Conservation (phyloP, 2,113 vertebrate species). For the Sturnira hondurensis region DNA sequence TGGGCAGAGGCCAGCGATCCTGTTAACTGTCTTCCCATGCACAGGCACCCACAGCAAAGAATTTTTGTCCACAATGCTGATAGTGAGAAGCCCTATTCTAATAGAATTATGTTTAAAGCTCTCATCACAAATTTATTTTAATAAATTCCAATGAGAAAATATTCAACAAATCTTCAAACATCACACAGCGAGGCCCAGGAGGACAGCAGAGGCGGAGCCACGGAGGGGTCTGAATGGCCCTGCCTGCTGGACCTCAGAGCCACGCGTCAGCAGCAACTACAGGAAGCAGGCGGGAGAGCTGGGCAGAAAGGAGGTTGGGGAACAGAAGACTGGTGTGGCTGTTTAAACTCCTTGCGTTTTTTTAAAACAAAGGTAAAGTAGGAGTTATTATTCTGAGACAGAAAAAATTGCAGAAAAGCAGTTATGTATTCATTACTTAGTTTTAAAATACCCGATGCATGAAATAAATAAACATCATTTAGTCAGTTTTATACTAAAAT, state of each 20-base stretch:
- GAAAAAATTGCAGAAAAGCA: not conserved
- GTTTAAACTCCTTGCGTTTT: not conserved
- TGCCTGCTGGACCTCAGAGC: not conserved
- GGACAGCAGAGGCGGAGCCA: not conserved
- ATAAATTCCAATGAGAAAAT: not conserved
- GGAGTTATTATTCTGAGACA: not conserved
- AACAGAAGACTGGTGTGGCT: not conserved
- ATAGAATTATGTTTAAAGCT: not conserved
- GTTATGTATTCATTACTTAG: not conserved
- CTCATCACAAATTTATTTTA: not conserved
- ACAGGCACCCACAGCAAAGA: not conserved
- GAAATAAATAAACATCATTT: not conserved
- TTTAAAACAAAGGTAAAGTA: not conserved
- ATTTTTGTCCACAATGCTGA: not conserved
- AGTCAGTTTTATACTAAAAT: slow-evolving; percentile 22
- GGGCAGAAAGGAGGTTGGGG: not conserved
- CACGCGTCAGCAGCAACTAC: not conserved
- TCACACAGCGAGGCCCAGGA: not conserved
- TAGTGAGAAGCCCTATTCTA: not conserved
- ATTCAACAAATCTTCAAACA: not conserved
- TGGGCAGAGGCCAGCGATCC: not conserved
- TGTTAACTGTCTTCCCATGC: not conserved
- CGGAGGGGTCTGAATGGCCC: accelerated
- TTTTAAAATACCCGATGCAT: not conserved
- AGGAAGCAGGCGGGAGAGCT: not conserved